Base-by-base conservation (phyloP, 92 coral and sea anemone genomes). In the Zoanthus solanderi region DNA sequence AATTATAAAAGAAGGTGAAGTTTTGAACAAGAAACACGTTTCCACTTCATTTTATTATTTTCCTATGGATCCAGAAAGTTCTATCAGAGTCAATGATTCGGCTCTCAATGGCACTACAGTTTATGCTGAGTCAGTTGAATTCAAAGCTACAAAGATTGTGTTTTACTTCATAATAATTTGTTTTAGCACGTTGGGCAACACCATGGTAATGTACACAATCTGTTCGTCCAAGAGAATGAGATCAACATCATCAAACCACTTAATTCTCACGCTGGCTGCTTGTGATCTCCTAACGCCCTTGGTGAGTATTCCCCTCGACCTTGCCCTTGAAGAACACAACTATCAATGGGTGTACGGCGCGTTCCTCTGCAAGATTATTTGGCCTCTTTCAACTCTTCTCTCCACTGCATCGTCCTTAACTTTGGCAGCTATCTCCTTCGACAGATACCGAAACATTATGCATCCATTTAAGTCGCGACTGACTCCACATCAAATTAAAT, bases 221-320 rank as follows among this genome's bases (percentile, higher is more conserved):
- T 91, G 80, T 11, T 83, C 90, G 31, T 89, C 93, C 8, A 92
- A 78, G 16, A 93, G 97, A 18, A 88, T 97, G 96, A 83, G 94
- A 11, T 89, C 96, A 11, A 92, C 96, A 0, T 79, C 87, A 8
- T 95, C 98, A 10, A 95, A 97, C 78, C 46, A 88, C 48, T 78
- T 97, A 2, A 93, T 97, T n/a, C 66, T 94, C 72, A 95, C 93
- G 79, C 90, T 97, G 1, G 99, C 99, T 11, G 80, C 94, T 5
- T 97, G 98, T 47, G 99, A 97, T 86, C 90, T 97, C 12, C 54
- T 97, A n/a, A 91, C 96, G 9, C 99, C 99, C 7, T 75, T 97
- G 15, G 46, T 97, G 0, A 95, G 98, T 86, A 95, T 97, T 61
- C 98, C 97, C 1, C 90, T 97, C 18, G 97, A 95, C 61, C 91